Conservation (phyloP, 2,888 invertebrate genomes). For the Argynnis bischoffii region DNA sequence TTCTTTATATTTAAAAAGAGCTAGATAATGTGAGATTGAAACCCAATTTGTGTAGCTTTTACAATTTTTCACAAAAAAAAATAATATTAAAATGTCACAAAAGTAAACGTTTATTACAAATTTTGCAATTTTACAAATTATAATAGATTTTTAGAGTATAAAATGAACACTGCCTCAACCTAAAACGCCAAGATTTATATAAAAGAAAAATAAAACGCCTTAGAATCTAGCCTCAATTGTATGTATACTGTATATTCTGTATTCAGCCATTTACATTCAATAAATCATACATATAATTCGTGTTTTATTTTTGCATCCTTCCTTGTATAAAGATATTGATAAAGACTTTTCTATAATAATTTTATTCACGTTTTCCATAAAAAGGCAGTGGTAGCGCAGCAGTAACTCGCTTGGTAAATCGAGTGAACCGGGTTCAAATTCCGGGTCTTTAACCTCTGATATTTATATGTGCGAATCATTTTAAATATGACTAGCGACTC, state of each 20-base stretch:
- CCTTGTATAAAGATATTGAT: neutral
- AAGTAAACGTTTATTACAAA: slow-evolving; percentile 9
- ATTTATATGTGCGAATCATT: too few species aligned
- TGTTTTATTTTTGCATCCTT: slow-evolving; percentile 2
- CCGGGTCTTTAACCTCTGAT: too few species aligned
- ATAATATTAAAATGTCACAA: slow-evolving; percentile 10
- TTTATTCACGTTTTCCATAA: too few species aligned
- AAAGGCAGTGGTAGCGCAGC: too few species aligned
- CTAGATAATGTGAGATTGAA: slow-evolving; percentile 1
- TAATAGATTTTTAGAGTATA: slow-evolving; percentile 9
- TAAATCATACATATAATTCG: slow-evolving; percentile 16
- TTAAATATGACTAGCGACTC: too few species aligned
- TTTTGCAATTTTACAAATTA: slow-evolving; percentile 15
- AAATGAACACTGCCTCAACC: slow-evolving; percentile 16
- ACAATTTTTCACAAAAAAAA: slow-evolving; percentile 18
- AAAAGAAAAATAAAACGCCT: neutral
- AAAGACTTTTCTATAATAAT: too few species aligned
- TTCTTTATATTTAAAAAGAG: slow-evolving; percentile 1
- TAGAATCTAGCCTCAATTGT: slow-evolving; percentile 12
- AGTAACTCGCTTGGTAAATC: too few species aligned
- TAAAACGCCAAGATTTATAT: slow-evolving; percentile 18
- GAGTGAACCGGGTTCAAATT: too few species aligned
- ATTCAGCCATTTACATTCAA: slow-evolving; percentile 22
- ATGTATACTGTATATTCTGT: slow-evolving; percentile 7
- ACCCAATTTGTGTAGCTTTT: slow-evolving; percentile 10